These are phyloP conservation scores for Tetropium fuscum DNA, from an alignment of 2,888 invertebrate species.

Conservation along the genomic window DNA sequence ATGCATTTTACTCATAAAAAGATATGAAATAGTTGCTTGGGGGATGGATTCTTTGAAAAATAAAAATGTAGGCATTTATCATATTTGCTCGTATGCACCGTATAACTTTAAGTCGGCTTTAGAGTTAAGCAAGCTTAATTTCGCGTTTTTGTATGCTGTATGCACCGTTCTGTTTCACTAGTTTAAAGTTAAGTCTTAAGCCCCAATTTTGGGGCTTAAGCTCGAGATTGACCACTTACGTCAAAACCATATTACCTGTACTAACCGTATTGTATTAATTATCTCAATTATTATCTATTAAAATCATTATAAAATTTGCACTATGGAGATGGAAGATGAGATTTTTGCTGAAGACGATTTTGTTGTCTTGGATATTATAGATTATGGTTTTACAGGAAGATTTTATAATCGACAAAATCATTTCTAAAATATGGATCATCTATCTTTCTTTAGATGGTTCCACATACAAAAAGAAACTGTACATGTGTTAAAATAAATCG, in stretches of 20 bases:
- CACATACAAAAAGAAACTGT: conserved; percentile 1
- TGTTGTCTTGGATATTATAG: not conserved
- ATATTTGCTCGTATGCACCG: no score
- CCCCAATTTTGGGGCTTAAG: not conserved
- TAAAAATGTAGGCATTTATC: no score
- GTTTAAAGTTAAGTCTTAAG: no score
- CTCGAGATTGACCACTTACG: not conserved
- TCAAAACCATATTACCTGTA: not conserved
- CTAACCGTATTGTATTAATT: not conserved
- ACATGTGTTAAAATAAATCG: conserved; percentile 1
- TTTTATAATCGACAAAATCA: not conserved
- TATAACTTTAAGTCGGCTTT: no score
- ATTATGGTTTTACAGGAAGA: not conserved
- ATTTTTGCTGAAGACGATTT: not conserved
- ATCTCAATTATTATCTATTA: not conserved
- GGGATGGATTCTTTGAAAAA: no score
- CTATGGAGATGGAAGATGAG: conserved; percentile 3
- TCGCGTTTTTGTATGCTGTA: no score
- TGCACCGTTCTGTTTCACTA: no score
- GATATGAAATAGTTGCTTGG: no score
- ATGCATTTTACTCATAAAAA: no score
- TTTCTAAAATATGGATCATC: not conserved
- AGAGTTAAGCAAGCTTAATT: no score
- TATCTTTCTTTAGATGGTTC: not conserved
- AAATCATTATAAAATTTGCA: not conserved